Evolutionary conservation across 2,113 vertebrate genomes (phyloP).

Genomic region (Mungos mungo): DNA sequence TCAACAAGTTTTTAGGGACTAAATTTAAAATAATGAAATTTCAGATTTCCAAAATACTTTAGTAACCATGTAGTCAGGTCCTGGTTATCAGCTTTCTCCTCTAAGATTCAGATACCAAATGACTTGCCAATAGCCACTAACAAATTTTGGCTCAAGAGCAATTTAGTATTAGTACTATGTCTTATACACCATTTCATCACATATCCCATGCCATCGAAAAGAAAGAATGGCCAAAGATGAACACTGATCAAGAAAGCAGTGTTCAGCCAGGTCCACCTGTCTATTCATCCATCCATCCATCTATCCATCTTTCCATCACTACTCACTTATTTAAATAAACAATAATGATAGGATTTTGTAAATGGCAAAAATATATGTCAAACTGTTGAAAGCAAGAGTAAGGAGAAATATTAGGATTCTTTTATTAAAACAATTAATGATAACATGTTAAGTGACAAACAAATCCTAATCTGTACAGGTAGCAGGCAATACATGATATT

Average conservation of each 20-base stretch:
- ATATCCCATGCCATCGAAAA: not conserved
- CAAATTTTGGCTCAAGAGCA: not conserved
- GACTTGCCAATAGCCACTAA: not conserved
- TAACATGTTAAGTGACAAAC: not conserved
- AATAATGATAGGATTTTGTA: not conserved
- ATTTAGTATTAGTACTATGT: not conserved
- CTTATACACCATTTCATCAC: not conserved
- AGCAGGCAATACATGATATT: not conserved
- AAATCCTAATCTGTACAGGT: slow-evolving; percentile 18
- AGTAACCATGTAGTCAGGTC: not conserved
- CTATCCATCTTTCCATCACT: not conserved
- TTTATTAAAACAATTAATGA: slow-evolving; percentile 25
- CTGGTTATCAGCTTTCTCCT: not conserved
- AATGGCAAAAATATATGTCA: not conserved
- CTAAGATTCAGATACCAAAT: not conserved
- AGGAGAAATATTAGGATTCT: not conserved
- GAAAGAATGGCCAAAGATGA: not conserved
- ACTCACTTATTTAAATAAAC: not conserved
- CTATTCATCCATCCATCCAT: not conserved
- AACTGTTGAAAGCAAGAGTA: not conserved
- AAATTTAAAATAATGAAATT: not conserved
- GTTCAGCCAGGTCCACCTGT: not conserved
- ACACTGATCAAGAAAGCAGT: not conserved
- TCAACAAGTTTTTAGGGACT: not conserved
- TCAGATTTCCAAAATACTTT: not conserved